These are phyloP conservation scores for Cheilosia impressa DNA, from an alignment of 2,888 invertebrate species.

Conservation along the genomic window DNA sequence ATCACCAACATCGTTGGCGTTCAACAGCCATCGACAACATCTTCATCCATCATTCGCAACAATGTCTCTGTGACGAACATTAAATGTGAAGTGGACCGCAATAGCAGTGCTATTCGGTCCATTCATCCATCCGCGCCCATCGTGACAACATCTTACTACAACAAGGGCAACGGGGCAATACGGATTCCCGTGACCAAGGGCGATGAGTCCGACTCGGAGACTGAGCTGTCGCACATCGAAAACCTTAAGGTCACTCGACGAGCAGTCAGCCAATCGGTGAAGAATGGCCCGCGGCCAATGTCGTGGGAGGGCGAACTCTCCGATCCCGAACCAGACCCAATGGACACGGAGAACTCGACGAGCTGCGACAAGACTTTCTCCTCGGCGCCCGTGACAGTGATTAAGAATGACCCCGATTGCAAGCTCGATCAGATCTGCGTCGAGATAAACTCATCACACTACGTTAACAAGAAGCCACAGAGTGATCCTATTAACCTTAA, in stretches of 20 bases:
- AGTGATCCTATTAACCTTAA: constrained; percentile 83
- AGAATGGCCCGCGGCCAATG: constrained; percentile 90
- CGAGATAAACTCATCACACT: constrained; percentile 76
- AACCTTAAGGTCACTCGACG: constrained; percentile 85
- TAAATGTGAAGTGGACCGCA: constrained; percentile 84
- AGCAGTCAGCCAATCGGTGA: constrained; percentile 80
- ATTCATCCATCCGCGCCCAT: constrained; percentile 67
- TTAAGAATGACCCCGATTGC: constrained; percentile 77
- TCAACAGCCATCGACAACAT: constrained; percentile 67
- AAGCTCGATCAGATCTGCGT: constrained; percentile 80
- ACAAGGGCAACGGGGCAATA: constrained; percentile 79
- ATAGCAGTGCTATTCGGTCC: constrained; percentile 75
- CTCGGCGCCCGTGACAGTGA: constrained; percentile 78
- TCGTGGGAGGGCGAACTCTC: constrained; percentile 97
- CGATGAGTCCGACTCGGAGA: constrained; percentile 83
- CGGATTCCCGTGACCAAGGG: constrained; percentile 80
- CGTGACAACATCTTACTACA: constrained; percentile 79
- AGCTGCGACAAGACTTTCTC: constrained; percentile 70
- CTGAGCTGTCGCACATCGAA: constrained; percentile 83
- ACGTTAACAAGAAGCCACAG: constrained; percentile 76
- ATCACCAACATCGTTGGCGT: constrained; percentile 66
- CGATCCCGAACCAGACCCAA: constrained; percentile 87
- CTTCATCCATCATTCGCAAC: constrained; percentile 79
- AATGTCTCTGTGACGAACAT: constrained; percentile 93
- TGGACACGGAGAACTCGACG: constrained; percentile 82